Base-by-base conservation (phyloP, 2,888 invertebrate species). In the Parnassius glacialis region DNA sequence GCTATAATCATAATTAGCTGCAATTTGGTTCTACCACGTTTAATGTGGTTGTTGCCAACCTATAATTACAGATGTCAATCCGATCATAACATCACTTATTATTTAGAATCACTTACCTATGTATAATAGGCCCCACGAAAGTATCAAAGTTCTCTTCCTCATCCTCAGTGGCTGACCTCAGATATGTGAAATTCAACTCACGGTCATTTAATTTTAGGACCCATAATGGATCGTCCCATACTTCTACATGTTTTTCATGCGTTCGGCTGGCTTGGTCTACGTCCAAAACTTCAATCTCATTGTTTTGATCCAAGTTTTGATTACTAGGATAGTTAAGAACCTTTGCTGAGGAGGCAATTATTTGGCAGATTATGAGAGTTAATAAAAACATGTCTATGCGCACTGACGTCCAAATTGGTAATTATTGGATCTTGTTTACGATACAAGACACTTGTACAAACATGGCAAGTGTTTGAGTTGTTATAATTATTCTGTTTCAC, bases 181-280 rank as follows among this genome's bases (percentile, higher is more conserved):
- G 56, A 56, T 67, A 70, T 11, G 75, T 59, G 10, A 69, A 59
- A 54, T 74, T 75, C 64, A 79, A 55, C 1, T 59, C 68, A n/a
- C 68, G 69, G 50, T 68, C 65, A 25, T 74, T 72, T 12, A 84
- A 59, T 50, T 67, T 70, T n/a, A 84, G 52, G 41, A 83, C 76
- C 83, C 83, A 84, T 10, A 84, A 1, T 44, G 72, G 65, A 58
- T 64, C 61, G 48, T 67, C 59, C 60, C 59, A 59, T 5, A 25
- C 52, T 53, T 59, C 56, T 1, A 56, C 42, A n/a, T 41, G 20
- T 11, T 10, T 51, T 45, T 44, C 25, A 47, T 43, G 34, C 3
- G 10, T 34, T 13, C 10, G 13, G 43, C 16, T 42, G 53, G 10
- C 13, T 13, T 11, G 13, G 25, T 13, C 13, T 48, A 43, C 47